phyloP scores from a whole-genome alignment of 2,888 invertebrate species.

The Lamproptera curius region DNA sequence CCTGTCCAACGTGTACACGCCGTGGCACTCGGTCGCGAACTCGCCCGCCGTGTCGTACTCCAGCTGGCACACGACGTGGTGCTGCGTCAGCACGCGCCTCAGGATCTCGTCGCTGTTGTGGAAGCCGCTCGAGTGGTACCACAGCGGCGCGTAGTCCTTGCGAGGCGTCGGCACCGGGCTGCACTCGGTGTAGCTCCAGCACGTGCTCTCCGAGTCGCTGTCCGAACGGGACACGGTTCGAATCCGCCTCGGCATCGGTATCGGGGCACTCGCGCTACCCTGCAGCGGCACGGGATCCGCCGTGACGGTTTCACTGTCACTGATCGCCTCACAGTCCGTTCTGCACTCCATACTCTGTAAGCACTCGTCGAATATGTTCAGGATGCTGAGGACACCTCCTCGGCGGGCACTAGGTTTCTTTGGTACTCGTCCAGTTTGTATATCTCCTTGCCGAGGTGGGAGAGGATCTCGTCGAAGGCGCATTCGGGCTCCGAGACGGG shows the following conservation, averaged over 20 bases:
- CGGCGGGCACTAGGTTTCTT: constrained; percentile 39
- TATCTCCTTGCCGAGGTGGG: constrained; percentile 68
- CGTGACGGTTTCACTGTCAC: constrained; percentile 51
- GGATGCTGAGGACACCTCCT: constrained; percentile 61
- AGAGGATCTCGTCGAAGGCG: constrained; percentile 71
- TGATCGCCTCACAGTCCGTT: constrained; percentile 36
- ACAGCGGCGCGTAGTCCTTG: constrained; percentile 59
- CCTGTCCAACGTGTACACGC: constrained; percentile 59
- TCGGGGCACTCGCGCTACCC: constrained; percentile 35
- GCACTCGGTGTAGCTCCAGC: constrained; percentile 72
- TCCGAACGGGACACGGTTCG: constrained; percentile 37
- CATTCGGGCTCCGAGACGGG: constrained; percentile 38
- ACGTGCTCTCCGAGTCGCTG: constrained; percentile 65
- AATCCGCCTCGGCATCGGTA: constrained; percentile 43
- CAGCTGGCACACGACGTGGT: constrained; percentile 58
- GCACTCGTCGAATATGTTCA: constrained; percentile 71
- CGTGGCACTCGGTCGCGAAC: constrained; percentile 43
- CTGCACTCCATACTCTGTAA: constrained; percentile 48
- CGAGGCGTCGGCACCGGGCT: constrained; percentile 43
- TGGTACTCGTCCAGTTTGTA: constrained; percentile 69
- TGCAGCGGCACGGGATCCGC: background rate
- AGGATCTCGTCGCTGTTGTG: constrained; percentile 66
- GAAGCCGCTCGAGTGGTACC: constrained; percentile 69
- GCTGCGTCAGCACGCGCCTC: constrained; percentile 47
- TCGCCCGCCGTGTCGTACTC: constrained; percentile 64